These are phyloP conservation scores for Parelbella ahira DNA, from an alignment of 2,888 invertebrate genomes.

Conservation along the genomic window DNA sequence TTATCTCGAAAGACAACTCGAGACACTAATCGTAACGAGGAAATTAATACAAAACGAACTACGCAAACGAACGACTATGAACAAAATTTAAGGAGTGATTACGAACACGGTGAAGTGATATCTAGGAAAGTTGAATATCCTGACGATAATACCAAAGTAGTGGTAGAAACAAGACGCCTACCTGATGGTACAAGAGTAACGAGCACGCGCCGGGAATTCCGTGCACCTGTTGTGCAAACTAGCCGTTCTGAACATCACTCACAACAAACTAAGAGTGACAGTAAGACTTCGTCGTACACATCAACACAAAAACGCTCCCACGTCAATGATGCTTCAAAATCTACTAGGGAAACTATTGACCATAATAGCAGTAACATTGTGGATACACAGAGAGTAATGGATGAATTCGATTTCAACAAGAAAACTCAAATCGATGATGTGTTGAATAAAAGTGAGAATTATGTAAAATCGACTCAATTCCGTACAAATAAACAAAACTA, in stretches of 20 bases:
- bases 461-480: conserved; percentile 31
- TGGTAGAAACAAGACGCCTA: conserved; percentile 83
- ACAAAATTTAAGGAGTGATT: conserved; percentile 42
- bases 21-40: conserved; percentile 49
- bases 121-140: conserved; percentile 82
- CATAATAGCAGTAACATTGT: conserved; percentile 48
- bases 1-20: conserved; percentile 37
- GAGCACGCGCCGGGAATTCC: conserved; percentile 84
- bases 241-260: conserved; percentile 56
- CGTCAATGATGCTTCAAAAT: conserved; percentile 43
- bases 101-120: conserved; percentile 68
- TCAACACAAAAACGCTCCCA: conserved; percentile 49
- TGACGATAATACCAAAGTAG: conserved; percentile 84
- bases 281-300: conserved; percentile 44
- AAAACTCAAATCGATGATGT: conserved; percentile 27
- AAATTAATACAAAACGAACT: conserved; percentile 38
- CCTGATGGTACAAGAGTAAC: conserved; percentile 85
- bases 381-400: conserved; percentile 58
- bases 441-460: conserved; percentile 25
- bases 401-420: conserved; percentile 47
- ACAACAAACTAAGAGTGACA: conserved; percentile 50
- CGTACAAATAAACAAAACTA: conserved; percentile 31
- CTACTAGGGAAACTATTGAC: no score
- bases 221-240: conserved; percentile 54
- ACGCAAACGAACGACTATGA: conserved; percentile 46